Percentiles rank a stretch among this genome's conserved stretches.
Evolutionary conservation across 2,888 invertebrate genomes (phyloP).

Genomic region (Volucella inanis): DNA sequence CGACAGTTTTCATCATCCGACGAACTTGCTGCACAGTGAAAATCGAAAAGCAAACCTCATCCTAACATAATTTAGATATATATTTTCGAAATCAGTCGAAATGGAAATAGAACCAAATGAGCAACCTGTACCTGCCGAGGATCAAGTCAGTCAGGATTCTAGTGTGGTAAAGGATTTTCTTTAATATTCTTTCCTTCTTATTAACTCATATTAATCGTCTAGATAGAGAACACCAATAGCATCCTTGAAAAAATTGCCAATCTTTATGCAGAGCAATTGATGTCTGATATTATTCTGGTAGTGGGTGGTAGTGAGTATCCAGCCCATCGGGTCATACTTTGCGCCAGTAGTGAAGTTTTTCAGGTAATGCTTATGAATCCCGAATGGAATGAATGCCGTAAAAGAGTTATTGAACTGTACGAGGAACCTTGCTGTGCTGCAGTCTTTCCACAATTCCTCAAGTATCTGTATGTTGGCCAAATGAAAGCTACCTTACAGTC

Average conservation of each 20-base stretch:
- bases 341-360: constrained; percentile 97
- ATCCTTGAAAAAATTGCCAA: constrained; percentile 92
- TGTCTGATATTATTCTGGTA: constrained; percentile 94
- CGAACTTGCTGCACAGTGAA: constrained; percentile 7
- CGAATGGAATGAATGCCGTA: constrained; percentile 95
- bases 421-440: constrained; percentile 93
- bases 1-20: neutral
- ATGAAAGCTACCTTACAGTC: constrained; percentile 92
- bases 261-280: constrained; percentile 91
- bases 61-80: neutral
- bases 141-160: constrained; percentile 69
- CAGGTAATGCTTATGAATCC: constrained; percentile 98
- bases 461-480: constrained; percentile 94
- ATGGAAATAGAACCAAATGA: constrained; percentile 50
- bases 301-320: constrained; percentile 93
- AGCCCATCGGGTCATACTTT: constrained; percentile 94
- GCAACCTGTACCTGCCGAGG: constrained; percentile 53
- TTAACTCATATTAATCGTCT: constrained; percentile 57
- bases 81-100: neutral
- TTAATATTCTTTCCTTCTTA: neutral
- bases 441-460: constrained; percentile 94
- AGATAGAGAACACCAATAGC: constrained; percentile 94
- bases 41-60: neutral
- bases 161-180: constrained; percentile 65
- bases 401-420: constrained; percentile 91